Evolutionary conservation across 2,888 invertebrate genomes (phyloP).

Genomic region (Dolichopus griseipennis): DNA sequence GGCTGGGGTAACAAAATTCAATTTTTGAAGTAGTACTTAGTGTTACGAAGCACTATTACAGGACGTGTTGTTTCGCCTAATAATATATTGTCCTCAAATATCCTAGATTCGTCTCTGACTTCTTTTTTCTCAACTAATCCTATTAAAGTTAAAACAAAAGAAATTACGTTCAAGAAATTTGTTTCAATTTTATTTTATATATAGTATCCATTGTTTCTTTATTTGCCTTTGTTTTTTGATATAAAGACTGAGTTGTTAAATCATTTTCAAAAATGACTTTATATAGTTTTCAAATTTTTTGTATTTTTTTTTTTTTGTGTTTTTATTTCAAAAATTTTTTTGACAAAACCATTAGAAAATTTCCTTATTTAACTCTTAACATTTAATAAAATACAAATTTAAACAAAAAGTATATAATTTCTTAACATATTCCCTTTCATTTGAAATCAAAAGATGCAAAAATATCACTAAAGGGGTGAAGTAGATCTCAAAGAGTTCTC

Average conservation of each 20-base stretch:
- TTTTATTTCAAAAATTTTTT: neutral
- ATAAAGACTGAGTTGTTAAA: too few species aligned
- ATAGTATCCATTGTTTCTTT: neutral
- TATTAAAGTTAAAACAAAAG: too few species aligned
- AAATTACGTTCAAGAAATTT: neutral
- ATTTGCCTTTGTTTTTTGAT: neutral
- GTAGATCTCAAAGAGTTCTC: too few species aligned
- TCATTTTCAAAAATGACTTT: too few species aligned
- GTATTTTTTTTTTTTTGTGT: neutral
- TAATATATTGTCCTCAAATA: too few species aligned
- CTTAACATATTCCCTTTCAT: neutral
- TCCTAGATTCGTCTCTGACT: too few species aligned
- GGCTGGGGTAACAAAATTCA: too few species aligned
- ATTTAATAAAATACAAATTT: neutral
- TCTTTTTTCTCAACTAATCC: too few species aligned
- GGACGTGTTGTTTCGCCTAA: too few species aligned
- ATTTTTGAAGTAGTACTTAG: too few species aligned
- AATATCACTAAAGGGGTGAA: neutral
- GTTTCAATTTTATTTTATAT: neutral
- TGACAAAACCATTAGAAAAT: neutral
- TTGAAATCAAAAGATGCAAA: neutral
- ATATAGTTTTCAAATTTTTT: neutral
- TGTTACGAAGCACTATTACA: too few species aligned
- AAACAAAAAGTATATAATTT: neutral
- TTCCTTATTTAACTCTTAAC: neutral